These are phyloP conservation scores for Cercocebus atys DNA, from an alignment of 2,113 vertebrate species.

Conservation along the genomic window DNA sequence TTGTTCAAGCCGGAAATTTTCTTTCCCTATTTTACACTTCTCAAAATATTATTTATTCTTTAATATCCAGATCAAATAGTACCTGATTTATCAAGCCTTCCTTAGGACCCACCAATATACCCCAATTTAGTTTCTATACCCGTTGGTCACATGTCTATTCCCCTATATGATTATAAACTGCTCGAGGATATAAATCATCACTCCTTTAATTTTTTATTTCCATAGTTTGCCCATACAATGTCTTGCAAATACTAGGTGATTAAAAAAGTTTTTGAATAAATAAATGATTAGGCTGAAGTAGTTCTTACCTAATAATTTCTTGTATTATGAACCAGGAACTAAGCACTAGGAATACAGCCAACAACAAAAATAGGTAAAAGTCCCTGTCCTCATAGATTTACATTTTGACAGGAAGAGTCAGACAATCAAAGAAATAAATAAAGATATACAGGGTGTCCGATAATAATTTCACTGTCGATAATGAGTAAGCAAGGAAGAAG, in stretches of 20 bases:
- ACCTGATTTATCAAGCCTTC: neutral
- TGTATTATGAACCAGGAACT: neutral
- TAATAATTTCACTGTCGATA: neutral
- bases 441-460: neutral
- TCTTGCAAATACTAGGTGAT: neutral
- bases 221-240: neutral
- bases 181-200: neutral
- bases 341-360: neutral
- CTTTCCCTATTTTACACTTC: neutral
- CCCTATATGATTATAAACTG: neutral
- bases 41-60: neutral
- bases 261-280: neutral
- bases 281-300: neutral
- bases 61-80: neutral
- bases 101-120: neutral
- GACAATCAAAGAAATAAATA: neutral
- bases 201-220: neutral
- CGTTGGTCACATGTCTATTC: neutral
- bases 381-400: neutral
- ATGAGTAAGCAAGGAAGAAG: neutral
- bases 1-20: neutral
- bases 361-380: neutral
- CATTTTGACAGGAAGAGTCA: neutral
- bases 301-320: neutral
- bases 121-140: neutral